phyloP scores from a whole-genome alignment of 1,140 invertebrate genomes.

The Drosophila quadrilineata region DNA sequence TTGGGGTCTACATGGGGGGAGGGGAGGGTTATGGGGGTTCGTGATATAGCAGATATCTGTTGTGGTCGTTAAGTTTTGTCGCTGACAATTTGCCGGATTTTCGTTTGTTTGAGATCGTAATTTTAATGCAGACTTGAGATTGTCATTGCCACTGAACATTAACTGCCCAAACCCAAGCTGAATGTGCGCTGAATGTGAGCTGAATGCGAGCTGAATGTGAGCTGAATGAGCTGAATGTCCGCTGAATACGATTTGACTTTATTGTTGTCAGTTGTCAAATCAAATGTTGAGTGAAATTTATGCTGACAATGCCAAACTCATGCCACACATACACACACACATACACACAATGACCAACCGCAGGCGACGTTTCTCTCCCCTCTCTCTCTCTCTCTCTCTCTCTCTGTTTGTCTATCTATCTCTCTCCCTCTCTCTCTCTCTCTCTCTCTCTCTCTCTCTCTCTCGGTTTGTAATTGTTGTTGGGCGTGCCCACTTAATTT shows the following conservation, averaged over 20 bases:
- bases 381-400: neutral
- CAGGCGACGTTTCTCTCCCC: neutral
- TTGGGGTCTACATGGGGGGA: too few relatives aligned
- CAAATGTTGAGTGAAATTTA: conserved; percentile 67
- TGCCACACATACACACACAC: conserved; percentile 5
- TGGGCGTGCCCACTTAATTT: conserved; percentile 52
- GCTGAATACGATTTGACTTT: conserved; percentile 15
- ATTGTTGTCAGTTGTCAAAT: conserved; percentile 69
- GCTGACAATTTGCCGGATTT: conserved; percentile 57
- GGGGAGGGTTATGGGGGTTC: neutral
- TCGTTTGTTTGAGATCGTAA: conserved; percentile 54
- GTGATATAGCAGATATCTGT: neutral
- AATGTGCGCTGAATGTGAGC: neutral
- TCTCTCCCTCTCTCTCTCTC: neutral
- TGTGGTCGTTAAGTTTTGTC: conserved; percentile 37
- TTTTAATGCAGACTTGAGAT: conserved; percentile 55
- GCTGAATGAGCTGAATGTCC: neutral
- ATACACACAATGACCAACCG: neutral
- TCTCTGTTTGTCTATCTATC: neutral
- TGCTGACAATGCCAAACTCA: conserved; percentile 54
- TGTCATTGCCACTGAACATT: conserved; percentile 10
- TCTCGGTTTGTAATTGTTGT: neutral
- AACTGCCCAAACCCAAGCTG: too few relatives aligned
- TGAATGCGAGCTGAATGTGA: conserved; percentile 3
- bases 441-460: neutral